Conservation (phyloP, 2,797 vertebrate genomes). For the Arnoldichthys spilopterus region DNA sequence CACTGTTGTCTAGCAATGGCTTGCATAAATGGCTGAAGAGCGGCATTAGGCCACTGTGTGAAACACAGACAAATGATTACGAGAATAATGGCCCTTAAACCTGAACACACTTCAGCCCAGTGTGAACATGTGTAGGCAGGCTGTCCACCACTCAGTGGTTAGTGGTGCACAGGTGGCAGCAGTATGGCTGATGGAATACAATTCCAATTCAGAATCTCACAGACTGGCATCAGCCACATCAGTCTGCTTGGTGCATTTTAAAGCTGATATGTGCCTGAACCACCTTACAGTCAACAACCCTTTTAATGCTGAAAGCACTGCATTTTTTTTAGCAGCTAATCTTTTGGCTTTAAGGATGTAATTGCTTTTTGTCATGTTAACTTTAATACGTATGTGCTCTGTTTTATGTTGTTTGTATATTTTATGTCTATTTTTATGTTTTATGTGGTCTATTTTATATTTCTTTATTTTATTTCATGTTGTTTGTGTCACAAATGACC, state of each 20-base stretch:
- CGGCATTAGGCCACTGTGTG: not conserved
- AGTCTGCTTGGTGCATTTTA: not conserved
- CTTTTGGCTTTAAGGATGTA: too few relatives aligned
- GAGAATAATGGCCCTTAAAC: slow-evolving; percentile 33
- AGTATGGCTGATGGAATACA: not conserved
- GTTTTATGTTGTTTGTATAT: too few relatives aligned
- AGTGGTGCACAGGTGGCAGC: slow-evolving; percentile 7
- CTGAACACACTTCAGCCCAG: slow-evolving; percentile 36
- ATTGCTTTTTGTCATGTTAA: too few relatives aligned
- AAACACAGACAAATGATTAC: slow-evolving; percentile 15
- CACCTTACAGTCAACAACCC: not conserved
- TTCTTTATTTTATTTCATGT: too few relatives aligned
- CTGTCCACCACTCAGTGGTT: slow-evolving; percentile 5
- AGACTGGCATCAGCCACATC: not conserved
- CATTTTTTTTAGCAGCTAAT: not conserved
- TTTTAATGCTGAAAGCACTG: not conserved
- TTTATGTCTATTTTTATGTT: too few relatives aligned
- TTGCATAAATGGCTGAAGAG: not conserved
- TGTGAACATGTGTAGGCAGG: slow-evolving; percentile 28
- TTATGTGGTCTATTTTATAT: too few relatives aligned
- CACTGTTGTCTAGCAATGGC: not conserved
- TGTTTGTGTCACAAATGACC: too few relatives aligned
- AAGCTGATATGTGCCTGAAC: not conserved
- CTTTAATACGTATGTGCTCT: too few relatives aligned
- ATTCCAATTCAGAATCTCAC: not conserved